Evolutionary conservation across 1,140 invertebrate genomes (phyloP), one percentile per base, ranked within the genome.

Genomic region (Panagrolaimus sp.): DNA sequence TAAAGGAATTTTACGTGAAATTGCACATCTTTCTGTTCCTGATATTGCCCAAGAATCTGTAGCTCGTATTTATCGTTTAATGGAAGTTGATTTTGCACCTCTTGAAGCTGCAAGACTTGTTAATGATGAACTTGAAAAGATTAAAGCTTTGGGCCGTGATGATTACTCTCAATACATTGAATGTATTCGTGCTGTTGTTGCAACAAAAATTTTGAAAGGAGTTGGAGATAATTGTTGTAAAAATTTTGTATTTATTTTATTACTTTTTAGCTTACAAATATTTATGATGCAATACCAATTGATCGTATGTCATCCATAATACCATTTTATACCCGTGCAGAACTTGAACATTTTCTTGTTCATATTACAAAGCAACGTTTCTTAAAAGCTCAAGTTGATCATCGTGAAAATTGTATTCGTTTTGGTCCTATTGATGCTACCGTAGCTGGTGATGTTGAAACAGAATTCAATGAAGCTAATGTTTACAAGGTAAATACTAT

Each of bases 61-160:
- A 23, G 71, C 65, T 44, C 44, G 53, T 42, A 61, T 82, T 3
- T 82, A 80, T 74, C 78, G 74, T 16, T 62, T 73, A 5, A 63
- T 82, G 14, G 80, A 82, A 48, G 53, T 61, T 23, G 80, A 81
- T n/a, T 83, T 83, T 57, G 67, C 79, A 16, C 80, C 81, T 14
- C 69, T 82, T 23, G 44, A 65, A 2, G 64, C 76, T 8, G 79
- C 77, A 8, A 25, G 44, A 1, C 14, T 47, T 45, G 71, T 77
- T 16, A 64, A 74, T 13, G 57, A 31, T n/a, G 45, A 53, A n/a
- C 64, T 80, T 16, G 47, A 67, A 20, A 45, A 72, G 31, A 62
- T 78, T 11, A 65, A 57, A 9, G 27, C 16, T 7, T 23, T 78
- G 5, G 70, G 46, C 1, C 43, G 44, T 45, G n/a, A 46, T n/a